These are phyloP conservation scores for Drosophila stalkeri DNA, from an alignment of 2,888 invertebrate genomes.

Conservation along the genomic window DNA sequence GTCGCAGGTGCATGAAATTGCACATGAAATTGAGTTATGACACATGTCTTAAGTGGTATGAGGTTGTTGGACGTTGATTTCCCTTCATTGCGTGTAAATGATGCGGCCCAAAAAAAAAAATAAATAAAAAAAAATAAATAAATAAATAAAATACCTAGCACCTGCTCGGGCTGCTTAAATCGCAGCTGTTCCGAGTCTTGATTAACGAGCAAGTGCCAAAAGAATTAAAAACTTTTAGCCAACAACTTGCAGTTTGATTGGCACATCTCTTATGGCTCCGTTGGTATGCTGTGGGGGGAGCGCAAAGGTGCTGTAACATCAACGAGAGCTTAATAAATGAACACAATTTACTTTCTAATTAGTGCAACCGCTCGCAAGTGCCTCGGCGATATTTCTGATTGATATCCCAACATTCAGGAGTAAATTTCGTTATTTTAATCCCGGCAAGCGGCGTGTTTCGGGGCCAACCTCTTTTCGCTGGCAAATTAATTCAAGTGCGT, in stretches of 20 bases:
- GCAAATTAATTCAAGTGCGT: slow-evolving; percentile 78
- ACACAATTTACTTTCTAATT: slow-evolving; percentile 75
- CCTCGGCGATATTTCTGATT: slow-evolving; percentile 74
- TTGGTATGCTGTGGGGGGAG: neutral
- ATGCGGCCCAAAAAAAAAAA: slow-evolving; percentile 28
- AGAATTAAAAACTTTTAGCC: slow-evolving; percentile 41
- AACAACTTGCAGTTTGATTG: slow-evolving; percentile 61
- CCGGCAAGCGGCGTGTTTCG: slow-evolving; percentile 1
- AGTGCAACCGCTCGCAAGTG: slow-evolving; percentile 50
- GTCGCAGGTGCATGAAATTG: slow-evolving; percentile 77
- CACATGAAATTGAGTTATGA: slow-evolving; percentile 77
- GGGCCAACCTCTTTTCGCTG: slow-evolving; percentile 54
- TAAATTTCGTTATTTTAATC: slow-evolving; percentile 47
- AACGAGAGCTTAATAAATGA: slow-evolving; percentile 70
- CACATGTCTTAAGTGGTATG: slow-evolving; percentile 39
- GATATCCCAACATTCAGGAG: slow-evolving; percentile 66
- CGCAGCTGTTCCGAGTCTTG: slow-evolving; percentile 58
- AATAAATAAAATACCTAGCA: slow-evolving; percentile 11
- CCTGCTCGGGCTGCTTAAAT: slow-evolving; percentile 41
- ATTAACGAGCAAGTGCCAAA: slow-evolving; percentile 65
- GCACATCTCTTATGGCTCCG: slow-evolving; percentile 21
- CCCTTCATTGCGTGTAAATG: slow-evolving; percentile 67
- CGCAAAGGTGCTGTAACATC: slow-evolving; percentile 28
- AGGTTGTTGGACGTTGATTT: slow-evolving; percentile 25
- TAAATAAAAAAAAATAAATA: neutral